Base-by-base conservation (phyloP, 2,797 vertebrate species). In the Siniperca scherzeri region DNA sequence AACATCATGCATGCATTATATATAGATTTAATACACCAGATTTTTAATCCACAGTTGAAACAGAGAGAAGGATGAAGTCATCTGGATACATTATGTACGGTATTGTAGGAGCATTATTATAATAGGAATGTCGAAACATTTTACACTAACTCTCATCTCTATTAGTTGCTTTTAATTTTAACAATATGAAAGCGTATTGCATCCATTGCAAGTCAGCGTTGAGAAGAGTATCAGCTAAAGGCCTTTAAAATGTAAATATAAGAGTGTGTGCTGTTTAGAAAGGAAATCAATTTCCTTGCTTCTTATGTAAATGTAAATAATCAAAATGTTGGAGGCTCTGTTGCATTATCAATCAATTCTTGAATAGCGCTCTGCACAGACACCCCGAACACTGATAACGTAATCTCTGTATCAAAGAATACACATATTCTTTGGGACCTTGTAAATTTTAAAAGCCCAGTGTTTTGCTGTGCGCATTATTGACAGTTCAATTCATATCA, bases 401-500 rank as follows among this genome's bases (percentile, higher is more conserved):
- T 93, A 93, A 94, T 95, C 93, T 92, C 85, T 89, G 89, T 72
- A 90, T 93, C 87, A 93, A 82, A 92, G 89, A 90, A 93, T 87
- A 78, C 81, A 87, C 87, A 83, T 50, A 87, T 91, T 92, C 87
- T 91, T 78, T 77, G 76, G 83, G 88, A 91, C 78, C 84, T 80
- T 82, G 84, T 89, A 77, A 52, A 1, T 86, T 90, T 84, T 81
- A 86, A 92, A 92, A 90, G 86, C 87, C 78, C 74, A 61, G 88
- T 89, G 89, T 89, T 84, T 77, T 66, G 70, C 82, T 4, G 76
- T 2, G 38, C 33, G 46, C 66, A 27, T 94, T 94, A 93, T 89
- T 95, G 93, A 94, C 94, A 94, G 91, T 85, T 93, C 90, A 85
- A 93, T 95, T 95, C 93, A 94, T 93, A 93, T 95, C 92, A 78